Percentiles rank a stretch among this genome's conserved stretches.
Conservation (phyloP, 2,797 vertebrate species). For the Helarctos malayanus region DNA sequence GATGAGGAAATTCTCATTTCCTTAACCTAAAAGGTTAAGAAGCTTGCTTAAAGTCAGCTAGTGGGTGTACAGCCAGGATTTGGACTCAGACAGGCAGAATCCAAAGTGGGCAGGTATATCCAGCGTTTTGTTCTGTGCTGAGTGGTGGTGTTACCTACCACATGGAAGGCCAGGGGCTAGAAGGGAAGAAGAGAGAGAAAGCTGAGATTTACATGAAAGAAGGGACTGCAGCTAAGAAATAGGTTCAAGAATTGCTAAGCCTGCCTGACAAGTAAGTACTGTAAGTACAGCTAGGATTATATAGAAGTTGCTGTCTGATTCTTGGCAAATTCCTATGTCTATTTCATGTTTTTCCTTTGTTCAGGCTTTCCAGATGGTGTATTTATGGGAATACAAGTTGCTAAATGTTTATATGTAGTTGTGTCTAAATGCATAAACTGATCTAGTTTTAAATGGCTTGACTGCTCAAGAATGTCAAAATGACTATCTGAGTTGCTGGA, state of each 20-base stretch:
- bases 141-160: not conserved
- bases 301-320: not conserved
- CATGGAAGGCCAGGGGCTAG: not conserved
- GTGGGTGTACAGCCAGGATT: not conserved
- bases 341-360: constrained; percentile 57
- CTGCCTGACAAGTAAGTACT: not conserved
- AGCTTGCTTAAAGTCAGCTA: constrained; percentile 10
- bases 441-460: constrained; percentile 16
- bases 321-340: not conserved
- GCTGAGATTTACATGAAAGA: constrained; percentile 23
- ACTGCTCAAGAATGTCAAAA: not conserved
- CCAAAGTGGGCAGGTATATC: not conserved
- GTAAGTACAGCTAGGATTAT: not conserved
- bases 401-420: constrained; percentile 29
- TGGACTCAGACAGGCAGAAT: not conserved
- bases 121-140: not conserved
- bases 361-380: constrained; percentile 7
- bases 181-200: not conserved
- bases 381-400: not conserved
- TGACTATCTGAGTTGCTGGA: not conserved
- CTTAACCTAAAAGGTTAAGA: not conserved
- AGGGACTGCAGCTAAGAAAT: not conserved
- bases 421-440: not conserved
- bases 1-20: not conserved
- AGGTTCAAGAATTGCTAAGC: not conserved